Evolutionary conservation across 2,797 vertebrate genomes (phyloP).

Genomic region (Mormyrus proboscirostris): DNA sequence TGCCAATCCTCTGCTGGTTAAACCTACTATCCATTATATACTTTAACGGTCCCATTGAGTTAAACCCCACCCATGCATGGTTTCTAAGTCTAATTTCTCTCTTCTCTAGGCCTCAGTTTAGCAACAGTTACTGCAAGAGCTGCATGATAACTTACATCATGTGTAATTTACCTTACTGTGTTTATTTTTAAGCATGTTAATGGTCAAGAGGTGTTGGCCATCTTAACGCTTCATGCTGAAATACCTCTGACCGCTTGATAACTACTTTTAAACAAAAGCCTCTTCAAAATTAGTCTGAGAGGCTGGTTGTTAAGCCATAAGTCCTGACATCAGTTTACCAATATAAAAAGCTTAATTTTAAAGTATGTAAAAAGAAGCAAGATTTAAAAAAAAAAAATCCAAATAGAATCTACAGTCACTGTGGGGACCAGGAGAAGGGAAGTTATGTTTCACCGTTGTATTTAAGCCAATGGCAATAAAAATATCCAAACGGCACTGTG

Average conservation of each 20-base stretch:
- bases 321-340: background rate
- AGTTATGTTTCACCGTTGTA: background rate
- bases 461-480: background rate
- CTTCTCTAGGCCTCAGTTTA: background rate
- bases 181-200: background rate
- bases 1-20: background rate
- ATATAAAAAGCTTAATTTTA: background rate
- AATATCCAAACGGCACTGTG: too few relatives aligned
- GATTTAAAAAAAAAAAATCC: background rate
- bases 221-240: background rate
- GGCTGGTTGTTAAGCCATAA: background rate
- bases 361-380: background rate
- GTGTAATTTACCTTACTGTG: background rate
- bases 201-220: background rate
- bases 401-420: background rate
- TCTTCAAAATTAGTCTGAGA: background rate
- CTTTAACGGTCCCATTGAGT: background rate
- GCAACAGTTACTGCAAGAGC: background rate
- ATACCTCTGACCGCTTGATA: background rate
- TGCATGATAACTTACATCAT: background rate
- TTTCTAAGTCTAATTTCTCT: background rate
- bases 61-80: background rate
- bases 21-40: background rate
- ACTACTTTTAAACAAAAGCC: background rate
- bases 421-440: background rate